Evolutionary conservation across 2,113 vertebrate species (phyloP).

Genomic region (Aleadryas rufinucha): DNA sequence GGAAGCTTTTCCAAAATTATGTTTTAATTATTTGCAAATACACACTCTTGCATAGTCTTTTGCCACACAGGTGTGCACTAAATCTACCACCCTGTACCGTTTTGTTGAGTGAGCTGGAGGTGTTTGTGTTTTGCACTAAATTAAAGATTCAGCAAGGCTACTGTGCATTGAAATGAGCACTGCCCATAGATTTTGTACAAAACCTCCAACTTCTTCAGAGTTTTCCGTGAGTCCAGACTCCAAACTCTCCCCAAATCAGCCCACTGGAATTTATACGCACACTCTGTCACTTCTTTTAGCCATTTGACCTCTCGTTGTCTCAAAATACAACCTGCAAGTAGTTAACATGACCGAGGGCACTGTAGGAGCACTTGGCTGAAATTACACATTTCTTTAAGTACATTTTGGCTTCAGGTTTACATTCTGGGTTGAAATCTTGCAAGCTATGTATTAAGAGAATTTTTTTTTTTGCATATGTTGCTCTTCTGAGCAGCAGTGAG

Average conservation of each 20-base stretch:
- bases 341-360: not conserved
- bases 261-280: not conserved
- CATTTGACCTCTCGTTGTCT: not conserved
- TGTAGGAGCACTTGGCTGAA: not conserved
- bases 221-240: not conserved
- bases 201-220: not conserved
- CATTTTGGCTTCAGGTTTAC: not conserved
- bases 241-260: not conserved
- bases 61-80: not conserved
- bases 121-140: not conserved
- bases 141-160: not conserved
- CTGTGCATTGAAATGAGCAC: not conserved
- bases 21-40: not conserved
- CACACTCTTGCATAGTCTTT: not conserved
- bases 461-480: not conserved
- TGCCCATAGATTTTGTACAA: not conserved
- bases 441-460: not conserved
- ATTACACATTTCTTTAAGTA: not conserved
- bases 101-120: not conserved
- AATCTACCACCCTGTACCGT: not conserved
- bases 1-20: not conserved
- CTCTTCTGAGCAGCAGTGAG: not conserved
- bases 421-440: not conserved
- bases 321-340: not conserved
- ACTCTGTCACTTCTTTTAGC: not conserved